Base-by-base conservation (phyloP, 2,797 vertebrate genomes). In the Pitangus sulphuratus region DNA sequence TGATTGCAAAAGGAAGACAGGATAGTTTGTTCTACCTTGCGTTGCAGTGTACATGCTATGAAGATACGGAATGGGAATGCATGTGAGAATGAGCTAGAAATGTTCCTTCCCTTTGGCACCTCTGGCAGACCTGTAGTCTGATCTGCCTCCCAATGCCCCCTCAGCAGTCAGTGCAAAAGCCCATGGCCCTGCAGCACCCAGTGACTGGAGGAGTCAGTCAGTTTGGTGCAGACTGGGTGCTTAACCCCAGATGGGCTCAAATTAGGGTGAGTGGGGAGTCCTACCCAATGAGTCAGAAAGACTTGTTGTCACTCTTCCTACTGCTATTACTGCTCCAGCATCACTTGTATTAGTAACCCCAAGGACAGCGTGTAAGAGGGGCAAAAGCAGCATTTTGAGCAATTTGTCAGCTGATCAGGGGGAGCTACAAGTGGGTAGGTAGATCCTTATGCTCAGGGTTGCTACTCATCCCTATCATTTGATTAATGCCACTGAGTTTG, bases 211-310 rank as follows among this genome's bases (percentile, higher is more conserved):
- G 8, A 88, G 8, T 8, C 6, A 8, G 68, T 25, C n/a, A 31
- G 33, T 28, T 15, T 4, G 13, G 19, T 1, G 1, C 51, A 82
- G 40, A 66, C 9, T 21, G 50, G 42, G 7, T 2, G 0, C 24
- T 87, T 54, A 65, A 39, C 6, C 6, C 22, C 12, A n/a, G 21
- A 33, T 0, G 3, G 35, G 6, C 19, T 84, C 44, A 62, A 8
- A 54, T 61, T 39, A 69, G 42, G 9, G 7, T 31, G n/a, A 53
- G 14, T 44, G 19, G 13, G 0, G 2, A 60, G 22, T 69, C n/a
- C 54, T 33, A 54, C 12, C 2, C 31, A n/a, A 28, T 1, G 3
- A 61, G 6, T 57, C 13, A 65, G 64, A 83, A 80, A 58, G 35
- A 54, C 50, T 64, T 86, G 15, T 0, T 0, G 12, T 64, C 17